phyloP scores from a whole-genome alignment of 35 echinoderm and acorn worm species.

The Ptychodera flava region DNA sequence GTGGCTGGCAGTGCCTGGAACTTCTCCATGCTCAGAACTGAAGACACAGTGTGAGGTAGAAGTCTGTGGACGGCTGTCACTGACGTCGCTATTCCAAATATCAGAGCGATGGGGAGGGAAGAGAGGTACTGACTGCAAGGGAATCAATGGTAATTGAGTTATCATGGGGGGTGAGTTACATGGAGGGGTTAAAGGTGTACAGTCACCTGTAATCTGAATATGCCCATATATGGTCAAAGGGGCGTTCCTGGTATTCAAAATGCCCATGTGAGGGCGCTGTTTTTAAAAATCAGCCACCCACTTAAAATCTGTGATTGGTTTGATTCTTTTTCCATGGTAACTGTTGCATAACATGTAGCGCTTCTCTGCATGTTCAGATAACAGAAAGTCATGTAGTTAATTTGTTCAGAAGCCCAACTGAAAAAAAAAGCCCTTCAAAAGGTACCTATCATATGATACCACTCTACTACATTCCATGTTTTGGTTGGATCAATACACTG shows the following conservation, averaged over 20 bases:
- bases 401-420: no score
- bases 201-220: no score
- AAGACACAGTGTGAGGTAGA: conserved; percentile 77
- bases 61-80: conserved; percentile 79
- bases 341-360: not conserved
- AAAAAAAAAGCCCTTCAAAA: no score
- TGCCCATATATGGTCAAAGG: no score
- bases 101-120: conserved; percentile 56
- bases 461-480: no score
- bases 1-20: conserved; percentile 82
- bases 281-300: no score
- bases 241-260: no score
- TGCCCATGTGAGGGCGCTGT: no score
- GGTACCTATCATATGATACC: no score
- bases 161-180: not conserved
- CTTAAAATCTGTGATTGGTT: no score
- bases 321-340: not conserved
- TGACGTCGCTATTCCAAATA: conserved; percentile 91
- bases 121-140: conserved; percentile 58
- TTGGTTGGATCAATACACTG: no score
- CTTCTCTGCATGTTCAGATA: not conserved
- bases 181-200: not conserved
- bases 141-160: not conserved
- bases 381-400: no score
- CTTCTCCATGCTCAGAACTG: conserved; percentile 84